These are phyloP conservation scores for Triplophysa yarkandensis DNA, from an alignment of 2,797 vertebrate genomes.

Conservation along the genomic window DNA sequence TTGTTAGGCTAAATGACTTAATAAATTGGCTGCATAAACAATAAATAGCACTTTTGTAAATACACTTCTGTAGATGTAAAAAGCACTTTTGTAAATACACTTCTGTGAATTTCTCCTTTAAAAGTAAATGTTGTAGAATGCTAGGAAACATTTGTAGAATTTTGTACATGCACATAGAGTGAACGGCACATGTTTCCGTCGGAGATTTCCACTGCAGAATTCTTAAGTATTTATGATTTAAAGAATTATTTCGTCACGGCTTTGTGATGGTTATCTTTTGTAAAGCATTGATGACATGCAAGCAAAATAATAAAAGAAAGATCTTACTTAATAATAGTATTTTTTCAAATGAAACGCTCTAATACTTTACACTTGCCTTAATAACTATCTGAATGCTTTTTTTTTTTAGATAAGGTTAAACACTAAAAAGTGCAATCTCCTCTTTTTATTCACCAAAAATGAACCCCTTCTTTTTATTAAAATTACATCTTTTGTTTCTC, in stretches of 20 bases:
- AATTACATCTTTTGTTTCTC: neutral
- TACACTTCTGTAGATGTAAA: no score
- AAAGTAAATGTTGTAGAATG: neutral
- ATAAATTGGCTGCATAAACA: no score
- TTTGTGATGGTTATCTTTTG: neutral
- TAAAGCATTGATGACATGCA: neutral
- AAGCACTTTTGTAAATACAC: no score
- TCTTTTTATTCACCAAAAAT: neutral
- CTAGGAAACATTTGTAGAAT: neutral
- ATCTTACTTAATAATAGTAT: no score
- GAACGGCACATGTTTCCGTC: neutral
- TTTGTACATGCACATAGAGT: neutral
- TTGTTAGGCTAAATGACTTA: neutral
- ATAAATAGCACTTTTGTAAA: no score
- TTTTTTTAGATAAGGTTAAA: no score
- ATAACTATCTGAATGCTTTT: no score
- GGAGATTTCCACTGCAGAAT: neutral
- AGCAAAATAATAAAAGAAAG: neutral
- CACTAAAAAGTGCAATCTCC: neutral
- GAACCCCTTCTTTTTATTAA: neutral
- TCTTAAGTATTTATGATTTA: conserved; percentile 10
- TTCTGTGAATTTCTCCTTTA: neutral
- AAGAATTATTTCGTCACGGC: conserved; percentile 5
- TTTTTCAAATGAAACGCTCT: no score
- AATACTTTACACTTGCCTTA: no score